Evolutionary conservation across 2,888 invertebrate genomes (phyloP), one percentile per base, ranked within the genome.

Genomic region (Chorisops tibialis): DNA sequence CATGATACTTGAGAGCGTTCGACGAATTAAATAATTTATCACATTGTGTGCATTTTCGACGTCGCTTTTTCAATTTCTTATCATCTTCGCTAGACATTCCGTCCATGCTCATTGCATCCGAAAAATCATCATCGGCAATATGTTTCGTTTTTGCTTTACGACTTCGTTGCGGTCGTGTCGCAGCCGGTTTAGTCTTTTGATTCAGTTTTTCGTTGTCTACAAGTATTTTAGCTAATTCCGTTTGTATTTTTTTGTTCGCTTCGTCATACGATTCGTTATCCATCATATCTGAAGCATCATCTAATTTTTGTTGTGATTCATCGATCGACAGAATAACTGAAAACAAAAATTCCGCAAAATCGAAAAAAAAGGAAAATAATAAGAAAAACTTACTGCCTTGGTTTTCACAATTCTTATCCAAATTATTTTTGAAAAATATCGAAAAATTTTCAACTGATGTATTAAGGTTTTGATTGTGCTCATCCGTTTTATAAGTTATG

Each of bases 1-100:
- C 81, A 71, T 94, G 93, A 76, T 93, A 93, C 64, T 91, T 83
- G 56, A 93, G 78, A 7, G 93, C 93, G 75, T 93, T 93, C 64
- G 89, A 82, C 68, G 93, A 92, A 62, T 85, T 84, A 73, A 93
- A 93, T 60, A 87, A 83, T 16, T 90, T 79, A 11, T 83, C 83
- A 69, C 94, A 94, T 51, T 71, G 73, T 5, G 68, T 63, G 58
- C 78, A 78, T 11, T 69, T 67, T 16, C 50, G 49, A 1, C 38
- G 49, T 22, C 38, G 41, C 49, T 64, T 61, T 6, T 63, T 58
- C 14, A 51, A 47, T 21, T 59, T 59, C 14, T 37, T 60, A 19
- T 37, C 58, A 16, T 58, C 52, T 30, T 63, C 63, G 14, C 48
- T 38, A 18, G 37, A 50, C 30, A 59, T 9, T 16, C n/a, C 30